phyloP scores from a whole-genome alignment of 1,140 invertebrate genomes.

The Marisa cornuarietis region DNA sequence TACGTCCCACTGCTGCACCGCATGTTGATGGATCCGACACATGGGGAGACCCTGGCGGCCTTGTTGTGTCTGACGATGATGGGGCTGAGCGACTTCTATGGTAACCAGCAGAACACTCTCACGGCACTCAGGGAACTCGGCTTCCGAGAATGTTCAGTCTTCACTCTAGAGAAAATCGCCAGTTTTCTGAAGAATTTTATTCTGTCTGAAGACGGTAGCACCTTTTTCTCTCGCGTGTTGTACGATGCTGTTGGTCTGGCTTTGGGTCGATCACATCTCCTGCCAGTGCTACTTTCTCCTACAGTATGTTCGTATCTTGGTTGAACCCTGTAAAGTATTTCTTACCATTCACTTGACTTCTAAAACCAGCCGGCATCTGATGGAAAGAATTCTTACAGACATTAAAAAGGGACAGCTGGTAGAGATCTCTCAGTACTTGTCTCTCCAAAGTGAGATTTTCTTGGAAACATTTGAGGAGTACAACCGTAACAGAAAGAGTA shows the following conservation, averaged over 20 bases:
- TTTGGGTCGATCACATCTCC: background rate
- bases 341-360: no score
- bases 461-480: background rate
- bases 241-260: conserved; percentile 17
- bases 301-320: background rate
- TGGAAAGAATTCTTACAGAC: conserved; percentile 5
- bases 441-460: background rate
- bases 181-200: background rate
- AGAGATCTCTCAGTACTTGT: background rate
- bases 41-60: background rate
- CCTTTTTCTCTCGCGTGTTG: background rate
- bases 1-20: background rate
- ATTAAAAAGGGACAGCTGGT: background rate
- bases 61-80: conserved; percentile 3
- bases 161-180: background rate
- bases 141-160: background rate
- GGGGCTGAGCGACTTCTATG: background rate
- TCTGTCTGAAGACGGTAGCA: background rate
- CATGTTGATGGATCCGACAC: conserved; percentile 1
- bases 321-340: background rate
- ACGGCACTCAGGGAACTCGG: background rate
- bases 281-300: background rate
- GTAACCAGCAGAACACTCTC: background rate
- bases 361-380: background rate
- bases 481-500: background rate